Percentiles rank a stretch among this genome's conserved stretches.
These are phyloP conservation scores for Agapornis roseicollis DNA, from an alignment of 2,113 vertebrate species.

Conservation along the genomic window DNA sequence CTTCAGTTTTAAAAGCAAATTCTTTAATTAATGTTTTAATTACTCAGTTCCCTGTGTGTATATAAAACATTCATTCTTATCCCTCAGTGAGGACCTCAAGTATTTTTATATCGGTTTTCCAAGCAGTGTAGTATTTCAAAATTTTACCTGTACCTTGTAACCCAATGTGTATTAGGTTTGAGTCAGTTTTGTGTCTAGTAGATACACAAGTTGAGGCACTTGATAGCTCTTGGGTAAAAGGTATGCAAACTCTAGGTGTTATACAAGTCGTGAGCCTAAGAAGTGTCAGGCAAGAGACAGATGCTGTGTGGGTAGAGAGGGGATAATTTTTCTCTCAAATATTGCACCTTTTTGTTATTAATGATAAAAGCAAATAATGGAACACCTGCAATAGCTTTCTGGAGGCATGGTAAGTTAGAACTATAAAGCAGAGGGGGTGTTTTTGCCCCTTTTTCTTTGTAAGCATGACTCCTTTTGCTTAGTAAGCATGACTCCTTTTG, in stretches of 20 bases:
- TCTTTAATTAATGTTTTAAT: not conserved
- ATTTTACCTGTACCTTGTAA: not conserved
- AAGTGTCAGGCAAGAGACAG: not conserved
- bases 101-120: not conserved
- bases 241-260: not conserved
- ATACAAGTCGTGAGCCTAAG: not conserved
- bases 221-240: not conserved
- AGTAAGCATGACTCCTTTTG: not conserved
- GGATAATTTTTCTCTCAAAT: not conserved
- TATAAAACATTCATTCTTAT: not conserved
- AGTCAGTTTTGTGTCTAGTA: not conserved
- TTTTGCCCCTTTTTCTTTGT: not conserved
- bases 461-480: not conserved
- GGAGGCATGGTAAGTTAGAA: not conserved
- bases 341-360: not conserved
- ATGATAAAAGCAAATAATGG: not conserved
- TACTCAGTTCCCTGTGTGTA: not conserved
- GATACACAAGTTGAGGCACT: not conserved
- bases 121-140: not conserved
- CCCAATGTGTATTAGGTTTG: not conserved
- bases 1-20: not conserved
- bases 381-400: not conserved
- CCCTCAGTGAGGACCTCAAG: rapidly evolving
- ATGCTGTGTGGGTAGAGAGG: not conserved
- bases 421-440: not conserved